Conservation (phyloP, 2,797 vertebrate species). For the Malurus splendens region DNA sequence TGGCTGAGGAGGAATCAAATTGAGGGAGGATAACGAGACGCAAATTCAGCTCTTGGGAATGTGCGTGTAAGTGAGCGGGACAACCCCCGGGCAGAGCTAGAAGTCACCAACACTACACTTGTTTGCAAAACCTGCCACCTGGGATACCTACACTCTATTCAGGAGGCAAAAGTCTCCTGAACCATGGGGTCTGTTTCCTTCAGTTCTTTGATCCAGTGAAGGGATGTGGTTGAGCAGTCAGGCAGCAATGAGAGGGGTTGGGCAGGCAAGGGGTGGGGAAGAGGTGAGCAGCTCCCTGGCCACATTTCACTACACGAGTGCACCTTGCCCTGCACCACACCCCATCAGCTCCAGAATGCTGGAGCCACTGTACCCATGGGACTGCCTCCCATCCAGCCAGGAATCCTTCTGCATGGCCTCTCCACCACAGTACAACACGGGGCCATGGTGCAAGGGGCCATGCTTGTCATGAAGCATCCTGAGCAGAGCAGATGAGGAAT, state of each 20-base stretch:
- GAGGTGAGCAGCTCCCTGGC: not conserved
- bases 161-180: not conserved
- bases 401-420: not conserved
- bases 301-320: rapidly evolving
- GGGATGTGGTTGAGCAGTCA: not conserved
- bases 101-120: not conserved
- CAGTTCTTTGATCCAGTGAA: not conserved
- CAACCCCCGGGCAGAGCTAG: not conserved
- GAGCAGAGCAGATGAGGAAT: not conserved
- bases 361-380: rapidly evolving
- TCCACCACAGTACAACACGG: rapidly evolving
- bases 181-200: not conserved
- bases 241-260: not conserved
- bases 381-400: not conserved
- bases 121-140: not conserved
- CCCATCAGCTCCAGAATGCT: not conserved
- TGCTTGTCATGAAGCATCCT: rapidly evolving
- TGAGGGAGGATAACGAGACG: not conserved
- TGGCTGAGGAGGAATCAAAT: not conserved
- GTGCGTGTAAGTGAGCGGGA: rapidly evolving
- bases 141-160: not conserved
- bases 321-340: not conserved
- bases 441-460: rapidly evolving
- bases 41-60: constrained; percentile 9
- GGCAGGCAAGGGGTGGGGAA: not conserved